phyloP scores from a whole-genome alignment of 2,113 vertebrate species.

The Scomber colias region DNA sequence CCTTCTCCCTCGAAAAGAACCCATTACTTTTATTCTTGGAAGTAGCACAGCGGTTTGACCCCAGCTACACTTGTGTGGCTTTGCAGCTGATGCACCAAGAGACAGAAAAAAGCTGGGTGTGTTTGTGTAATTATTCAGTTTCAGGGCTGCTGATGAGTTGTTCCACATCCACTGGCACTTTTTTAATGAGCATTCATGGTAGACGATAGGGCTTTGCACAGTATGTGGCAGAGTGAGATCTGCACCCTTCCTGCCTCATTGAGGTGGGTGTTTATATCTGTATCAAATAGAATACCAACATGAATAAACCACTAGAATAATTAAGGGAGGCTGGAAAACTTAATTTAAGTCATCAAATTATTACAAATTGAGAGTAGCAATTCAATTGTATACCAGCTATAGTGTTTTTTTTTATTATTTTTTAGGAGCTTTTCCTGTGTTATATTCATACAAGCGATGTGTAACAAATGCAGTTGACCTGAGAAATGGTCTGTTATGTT shows the following conservation, averaged over 20 bases:
- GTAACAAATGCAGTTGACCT: background rate
- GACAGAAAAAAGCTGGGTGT: constrained; percentile 28
- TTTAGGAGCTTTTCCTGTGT: too few relatives aligned
- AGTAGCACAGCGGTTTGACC: constrained; percentile 45
- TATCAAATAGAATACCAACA: background rate
- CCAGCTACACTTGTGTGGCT: constrained; percentile 20
- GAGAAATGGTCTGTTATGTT: background rate
- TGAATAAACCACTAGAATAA: background rate
- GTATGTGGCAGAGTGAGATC: background rate
- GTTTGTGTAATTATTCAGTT: constrained; percentile 57
- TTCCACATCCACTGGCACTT: constrained; percentile 34
- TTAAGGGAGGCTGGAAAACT: background rate
- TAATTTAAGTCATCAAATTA: background rate
- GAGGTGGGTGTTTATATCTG: background rate
- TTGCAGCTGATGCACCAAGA: constrained; percentile 12
- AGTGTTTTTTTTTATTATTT: background rate
- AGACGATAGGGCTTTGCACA: background rate
- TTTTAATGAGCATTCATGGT: constrained; percentile 55
- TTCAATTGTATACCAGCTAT: background rate
- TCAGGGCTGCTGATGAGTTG: constrained; percentile 34
- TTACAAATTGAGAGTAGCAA: background rate
- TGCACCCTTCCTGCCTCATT: background rate
- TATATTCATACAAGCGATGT: background rate
- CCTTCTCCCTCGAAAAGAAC: constrained; percentile 13
- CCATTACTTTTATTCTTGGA: constrained; percentile 47